Percentiles rank a stretch among this genome's conserved stretches.
Evolutionary conservation across 2,888 invertebrate species (phyloP).

Genomic region (Ferrisia virgata): DNA sequence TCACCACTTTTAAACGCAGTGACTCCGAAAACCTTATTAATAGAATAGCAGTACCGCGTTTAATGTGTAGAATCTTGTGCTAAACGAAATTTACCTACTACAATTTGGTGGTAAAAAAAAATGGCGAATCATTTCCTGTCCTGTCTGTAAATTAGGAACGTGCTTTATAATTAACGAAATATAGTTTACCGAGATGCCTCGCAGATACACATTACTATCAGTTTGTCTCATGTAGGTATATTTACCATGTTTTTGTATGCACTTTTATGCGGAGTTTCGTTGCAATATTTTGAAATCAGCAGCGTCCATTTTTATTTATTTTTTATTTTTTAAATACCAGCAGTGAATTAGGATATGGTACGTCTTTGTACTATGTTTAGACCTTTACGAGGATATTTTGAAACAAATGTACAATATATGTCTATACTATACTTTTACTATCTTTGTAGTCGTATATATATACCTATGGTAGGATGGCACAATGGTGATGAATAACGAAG

Average conservation of each 20-base stretch:
- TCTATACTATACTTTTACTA: no score
- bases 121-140: slow-evolving; percentile 42
- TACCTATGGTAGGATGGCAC: not conserved
- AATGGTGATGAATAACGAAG: not conserved
- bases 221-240: not conserved
- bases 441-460: no score
- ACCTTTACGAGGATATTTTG: no score
- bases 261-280: no score
- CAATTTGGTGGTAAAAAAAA: slow-evolving; percentile 6
- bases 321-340: no score
- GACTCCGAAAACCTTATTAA: slow-evolving; percentile 24
- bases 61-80: slow-evolving; percentile 25
- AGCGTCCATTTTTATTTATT: no score
- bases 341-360: no score
- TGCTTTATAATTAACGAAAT: slow-evolving; percentile 37
- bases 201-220: not conserved
- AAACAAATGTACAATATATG: no score
- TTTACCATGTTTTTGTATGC: not conserved
- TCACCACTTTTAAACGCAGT: slow-evolving; percentile 42
- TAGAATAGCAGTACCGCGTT: slow-evolving; percentile 21
- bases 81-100: slow-evolving; percentile 40
- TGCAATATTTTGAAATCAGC: no score
- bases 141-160: not conserved
- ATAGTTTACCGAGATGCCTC: not conserved
- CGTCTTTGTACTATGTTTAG: no score